These are phyloP conservation scores for Pyrocoelia pectoralis DNA, from an alignment of 2,888 invertebrate genomes.

Conservation along the genomic window DNA sequence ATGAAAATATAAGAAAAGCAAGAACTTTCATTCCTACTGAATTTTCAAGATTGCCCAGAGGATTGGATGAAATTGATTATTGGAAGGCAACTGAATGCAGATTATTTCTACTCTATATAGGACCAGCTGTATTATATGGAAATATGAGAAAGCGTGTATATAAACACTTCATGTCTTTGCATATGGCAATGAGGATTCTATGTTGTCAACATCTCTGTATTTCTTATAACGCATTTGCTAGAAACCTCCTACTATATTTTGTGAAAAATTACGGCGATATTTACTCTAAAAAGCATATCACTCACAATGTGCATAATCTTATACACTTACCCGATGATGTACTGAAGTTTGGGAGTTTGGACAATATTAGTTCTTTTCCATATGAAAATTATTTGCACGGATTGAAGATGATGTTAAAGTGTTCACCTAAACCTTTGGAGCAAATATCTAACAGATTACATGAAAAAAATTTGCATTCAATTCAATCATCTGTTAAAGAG, in stretches of 20 bases:
- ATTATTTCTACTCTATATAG: conserved; percentile 32
- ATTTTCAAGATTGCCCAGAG: conserved; percentile 32
- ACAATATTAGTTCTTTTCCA: conserved; percentile 16
- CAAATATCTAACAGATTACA: not conserved
- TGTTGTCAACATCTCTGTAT: not conserved
- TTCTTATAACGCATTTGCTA: not conserved
- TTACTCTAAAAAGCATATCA: conserved; percentile 11
- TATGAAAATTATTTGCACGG: conserved; percentile 4
- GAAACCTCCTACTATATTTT: not conserved
- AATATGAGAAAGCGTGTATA: not conserved
- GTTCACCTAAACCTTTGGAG: conserved; percentile 2
- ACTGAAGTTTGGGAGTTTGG: conserved; percentile 16
- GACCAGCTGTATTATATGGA: conserved; percentile 23
- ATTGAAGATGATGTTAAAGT: not conserved
- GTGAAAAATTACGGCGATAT: not conserved
- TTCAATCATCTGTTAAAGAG: too few relatives aligned
- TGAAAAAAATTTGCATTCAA: not conserved
- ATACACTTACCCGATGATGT: conserved; percentile 21
- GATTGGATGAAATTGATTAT: conserved; percentile 19
- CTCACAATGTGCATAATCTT: conserved; percentile 27
- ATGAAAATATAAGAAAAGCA: not conserved
- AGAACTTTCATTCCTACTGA: conserved; percentile 20
- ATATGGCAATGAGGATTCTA: not conserved
- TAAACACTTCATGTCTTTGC: not conserved
- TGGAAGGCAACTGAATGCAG: conserved; percentile 38